A percentile compares a stretch with the other conserved stretches of the same genome.
phyloP scores from a whole-genome alignment of 2,113 vertebrate genomes.

The Otocyon megalotis region DNA sequence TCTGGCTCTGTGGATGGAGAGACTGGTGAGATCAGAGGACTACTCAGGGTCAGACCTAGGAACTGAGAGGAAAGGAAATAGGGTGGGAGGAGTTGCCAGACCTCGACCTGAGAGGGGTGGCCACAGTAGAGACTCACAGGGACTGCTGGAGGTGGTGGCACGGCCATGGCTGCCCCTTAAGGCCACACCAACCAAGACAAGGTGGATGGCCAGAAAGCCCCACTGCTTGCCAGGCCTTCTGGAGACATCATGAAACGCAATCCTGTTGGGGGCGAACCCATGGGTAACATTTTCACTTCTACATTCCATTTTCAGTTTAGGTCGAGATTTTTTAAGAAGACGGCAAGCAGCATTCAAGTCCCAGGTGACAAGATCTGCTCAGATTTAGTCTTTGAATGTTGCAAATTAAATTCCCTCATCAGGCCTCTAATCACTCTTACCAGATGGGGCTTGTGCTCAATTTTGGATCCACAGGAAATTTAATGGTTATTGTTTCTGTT shows the following conservation, averaged over 20 bases:
- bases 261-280: slow-evolving; percentile 87
- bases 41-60: neutral
- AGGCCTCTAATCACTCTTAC: slow-evolving; percentile 99
- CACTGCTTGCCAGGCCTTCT: slow-evolving; percentile 83
- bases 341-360: slow-evolving; percentile 91
- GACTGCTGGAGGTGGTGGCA: slow-evolving; percentile 55
- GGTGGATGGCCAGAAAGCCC: slow-evolving; percentile 67
- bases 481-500: slow-evolving; percentile 99
- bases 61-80: neutral
- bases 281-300: slow-evolving; percentile 90
- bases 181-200: slow-evolving; percentile 72
- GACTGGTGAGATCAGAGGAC: neutral
- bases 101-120: neutral
- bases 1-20: neutral
- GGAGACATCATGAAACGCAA: slow-evolving; percentile 89
- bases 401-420: slow-evolving; percentile 99
- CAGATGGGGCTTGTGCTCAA: slow-evolving; percentile 98
- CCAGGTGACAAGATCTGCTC: slow-evolving; percentile 96
- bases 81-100: neutral
- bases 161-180: slow-evolving; percentile 47
- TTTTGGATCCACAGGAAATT: slow-evolving; percentile 99
- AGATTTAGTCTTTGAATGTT: slow-evolving; percentile 99
- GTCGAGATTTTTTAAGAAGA: slow-evolving; percentile 92
- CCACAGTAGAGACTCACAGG: neutral
- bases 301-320: slow-evolving; percentile 91